Evolutionary conservation across 2,888 invertebrate genomes (phyloP), one percentile per base, ranked within the genome.

Genomic region (Tolmerus cingulatus): DNA sequence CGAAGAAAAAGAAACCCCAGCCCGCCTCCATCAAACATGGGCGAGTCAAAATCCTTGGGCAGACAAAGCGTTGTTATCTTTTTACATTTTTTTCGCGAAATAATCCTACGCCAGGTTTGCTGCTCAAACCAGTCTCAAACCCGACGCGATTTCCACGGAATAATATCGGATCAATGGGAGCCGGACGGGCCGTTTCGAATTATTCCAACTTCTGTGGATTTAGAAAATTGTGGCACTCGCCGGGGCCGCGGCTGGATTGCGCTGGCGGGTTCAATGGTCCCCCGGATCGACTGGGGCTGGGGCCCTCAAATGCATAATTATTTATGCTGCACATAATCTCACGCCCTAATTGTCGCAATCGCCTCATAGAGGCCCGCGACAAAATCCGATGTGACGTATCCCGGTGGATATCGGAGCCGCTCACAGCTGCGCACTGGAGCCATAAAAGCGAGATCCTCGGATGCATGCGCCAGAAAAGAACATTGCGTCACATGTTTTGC

Each of bases 81-180:
- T 81, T 51, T 81, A 37, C 19, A 34, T 82, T 82, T 82, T 27
- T 66, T 82, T 82, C 57, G 82, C 57, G 57, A 82, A 82, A 57
- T 57, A 82, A 82, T 82, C 82, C 82, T 82, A 82, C 82, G 82
- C 82, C 51, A 40, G 8, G 76, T 76, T 82, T 55, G n/a, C 57
- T 82, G 34, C 82, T 82, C 34, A 82, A 82, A 82, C 82, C 82
- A 82, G 82, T 82, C 81, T 55, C 14, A n/a, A 66, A 57, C 57
- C 40, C 57, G 57, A 82, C 34, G 40, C 66, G 66, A 82, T 82
- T 66, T 82, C 34, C 82, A 55, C 23, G 57, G 66, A 51, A 66
- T 82, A 30, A 76, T 76, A 37, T 34, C 30, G 5, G 76, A 37
- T 76, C 76, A 76, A 37, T 76, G 34, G 27, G 76, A 76, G 76